Conservation (phyloP, 53 echinoderm and acorn worm genomes). For the Paracentrotus lividus region DNA sequence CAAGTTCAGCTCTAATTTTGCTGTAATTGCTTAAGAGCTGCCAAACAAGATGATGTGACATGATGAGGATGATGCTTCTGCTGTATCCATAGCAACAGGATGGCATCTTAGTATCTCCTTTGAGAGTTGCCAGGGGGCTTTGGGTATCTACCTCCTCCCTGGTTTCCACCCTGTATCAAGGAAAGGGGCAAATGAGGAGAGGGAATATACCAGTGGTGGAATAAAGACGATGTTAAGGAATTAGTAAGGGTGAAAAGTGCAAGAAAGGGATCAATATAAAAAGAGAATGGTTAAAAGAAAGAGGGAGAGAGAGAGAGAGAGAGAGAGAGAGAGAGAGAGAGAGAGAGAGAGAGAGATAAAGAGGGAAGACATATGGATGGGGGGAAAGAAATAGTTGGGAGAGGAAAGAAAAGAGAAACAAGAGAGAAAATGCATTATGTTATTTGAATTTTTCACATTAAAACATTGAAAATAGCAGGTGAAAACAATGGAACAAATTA, state of each 20-base stretch:
- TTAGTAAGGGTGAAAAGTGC: background rate
- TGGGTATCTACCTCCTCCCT: conserved; percentile 57
- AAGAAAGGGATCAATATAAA: background rate
- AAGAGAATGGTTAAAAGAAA: background rate
- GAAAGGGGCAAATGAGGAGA: too few species aligned
- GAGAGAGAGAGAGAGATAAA: background rate
- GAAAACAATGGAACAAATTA: background rate
- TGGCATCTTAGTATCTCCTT: conserved; percentile 57
- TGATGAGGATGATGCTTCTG: background rate
- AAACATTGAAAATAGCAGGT: background rate
- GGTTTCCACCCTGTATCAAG: conserved; percentile 46
- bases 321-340: background rate
- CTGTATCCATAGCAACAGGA: background rate
- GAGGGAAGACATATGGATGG: background rate
- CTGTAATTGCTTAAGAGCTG: background rate
- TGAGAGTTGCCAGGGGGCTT: conserved; percentile 45
- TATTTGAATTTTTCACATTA: background rate
- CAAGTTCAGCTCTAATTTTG: conserved; percentile 4
- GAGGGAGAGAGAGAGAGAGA: background rate
- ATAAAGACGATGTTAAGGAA: too few species aligned
- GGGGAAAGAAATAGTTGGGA: background rate
- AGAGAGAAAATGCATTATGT: background rate
- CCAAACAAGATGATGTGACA: conserved; percentile 10
- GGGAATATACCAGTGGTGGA: too few species aligned
- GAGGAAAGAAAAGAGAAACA: conserved; percentile 10